Evolutionary conservation across 64 coral and sea anemone genomes (phyloP), one percentile per base, ranked within the genome.

Genomic region (Actinia equina): DNA sequence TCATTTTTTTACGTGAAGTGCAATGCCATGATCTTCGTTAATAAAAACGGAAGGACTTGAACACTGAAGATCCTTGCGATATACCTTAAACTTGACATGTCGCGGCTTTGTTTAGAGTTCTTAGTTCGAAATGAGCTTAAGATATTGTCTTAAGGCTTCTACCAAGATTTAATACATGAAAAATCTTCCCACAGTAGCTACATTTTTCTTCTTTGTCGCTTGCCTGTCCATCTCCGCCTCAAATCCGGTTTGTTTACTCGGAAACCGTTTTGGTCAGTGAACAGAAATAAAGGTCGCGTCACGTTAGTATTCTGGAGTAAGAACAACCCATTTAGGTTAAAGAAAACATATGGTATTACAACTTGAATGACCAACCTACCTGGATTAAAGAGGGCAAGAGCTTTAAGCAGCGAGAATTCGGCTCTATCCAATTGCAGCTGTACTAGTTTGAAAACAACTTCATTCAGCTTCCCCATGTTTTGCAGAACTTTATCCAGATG

Each of bases 391-490:
- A 99, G 93, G 7, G 86, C 88, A 43, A 95, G 83, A 30, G 93
- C 91, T 86, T 95, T 99, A 26, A 99, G 56, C 74, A 99, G 87
- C 44, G 91, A 91, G 71, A 94, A 95, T 86, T 99, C 97, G 3
- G 97, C 91, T 45, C 88, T 85, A 83, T 91, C 83, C 61, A 99
- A 56, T 17, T 93, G 88, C 57, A 99, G 88, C 77, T 95, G 93
- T 11, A 95, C 90, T 43, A 99, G 60, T 53, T 94, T 99, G 63
- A 93, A 95, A 83, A 99, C 94, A 93, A 93, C 88, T 70, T 91
- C 93, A 87, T 93, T 99, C 88, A 95, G 86, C 91, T 95, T 99
- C 53, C 93, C 91, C 17, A 95, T 90, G 86, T 84, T 95, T 71
- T 95, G 93, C 54, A 92, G 88, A 58, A 87, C 88, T 41, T 61